Conservation (phyloP, 1,140 invertebrate species). For the Neotoxoptera formosana region DNA sequence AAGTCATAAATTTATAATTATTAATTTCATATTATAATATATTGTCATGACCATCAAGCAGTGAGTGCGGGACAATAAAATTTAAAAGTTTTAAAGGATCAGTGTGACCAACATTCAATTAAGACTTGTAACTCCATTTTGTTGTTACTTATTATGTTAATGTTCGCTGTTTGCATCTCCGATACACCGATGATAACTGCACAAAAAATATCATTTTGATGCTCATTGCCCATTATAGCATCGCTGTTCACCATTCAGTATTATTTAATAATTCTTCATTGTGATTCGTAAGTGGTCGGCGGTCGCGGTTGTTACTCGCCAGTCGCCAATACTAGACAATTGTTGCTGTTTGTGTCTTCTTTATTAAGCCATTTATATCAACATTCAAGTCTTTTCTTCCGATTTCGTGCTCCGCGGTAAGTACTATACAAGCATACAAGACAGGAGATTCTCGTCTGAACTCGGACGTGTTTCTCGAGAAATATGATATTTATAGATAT, state of each 20-base stretch:
- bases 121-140: background rate
- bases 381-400: background rate
- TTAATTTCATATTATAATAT: background rate
- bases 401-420: background rate
- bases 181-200: conserved; percentile 22
- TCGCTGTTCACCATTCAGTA: background rate
- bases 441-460: background rate
- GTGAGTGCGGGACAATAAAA: background rate
- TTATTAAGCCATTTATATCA: background rate
- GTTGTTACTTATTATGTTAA: conserved; percentile 25
- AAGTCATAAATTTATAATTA: too few species aligned
- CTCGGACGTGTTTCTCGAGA: background rate
- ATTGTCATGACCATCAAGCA: background rate
- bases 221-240: background rate
- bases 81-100: background rate
- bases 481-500: background rate
- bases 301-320: background rate
- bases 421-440: background rate
- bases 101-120: background rate
- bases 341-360: background rate
- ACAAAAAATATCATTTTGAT: background rate
- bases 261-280: background rate
- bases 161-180: background rate
- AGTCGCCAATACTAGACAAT: background rate
- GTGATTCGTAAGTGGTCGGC: background rate